Evolutionary conservation across 2,888 invertebrate genomes (phyloP).

Genomic region (Anorthoa munda): DNA sequence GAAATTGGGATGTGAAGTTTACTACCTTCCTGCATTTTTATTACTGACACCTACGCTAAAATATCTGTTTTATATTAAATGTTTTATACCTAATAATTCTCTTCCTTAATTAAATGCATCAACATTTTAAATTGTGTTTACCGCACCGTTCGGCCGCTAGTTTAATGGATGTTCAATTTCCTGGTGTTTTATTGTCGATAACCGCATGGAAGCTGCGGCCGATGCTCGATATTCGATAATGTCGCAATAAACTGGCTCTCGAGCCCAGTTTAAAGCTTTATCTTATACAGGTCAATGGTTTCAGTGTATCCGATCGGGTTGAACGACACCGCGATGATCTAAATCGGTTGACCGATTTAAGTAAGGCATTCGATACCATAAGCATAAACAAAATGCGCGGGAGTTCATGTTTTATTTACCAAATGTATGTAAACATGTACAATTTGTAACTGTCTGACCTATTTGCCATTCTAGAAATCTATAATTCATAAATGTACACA

Average conservation of each 20-base stretch:
- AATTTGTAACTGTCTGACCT: slow-evolving; percentile 47
- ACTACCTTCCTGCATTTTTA: slow-evolving; percentile 32
- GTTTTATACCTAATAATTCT: not conserved
- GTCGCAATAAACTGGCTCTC: slow-evolving; percentile 73
- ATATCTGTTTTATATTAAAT: slow-evolving; percentile 25
- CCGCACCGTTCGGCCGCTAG: slow-evolving; percentile 7
- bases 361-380: slow-evolving; percentile 55
- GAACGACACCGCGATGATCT: slow-evolving; percentile 72
- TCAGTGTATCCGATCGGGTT: slow-evolving; percentile 72
- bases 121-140: slow-evolving; percentile 33
- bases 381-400: slow-evolving; percentile 54
- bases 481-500: slow-evolving; percentile 48
- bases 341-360: slow-evolving; percentile 77
- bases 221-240: slow-evolving; percentile 62
- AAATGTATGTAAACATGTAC: slow-evolving; percentile 39
- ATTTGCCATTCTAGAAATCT: slow-evolving; percentile 53
- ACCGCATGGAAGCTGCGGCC: slow-evolving; percentile 58
- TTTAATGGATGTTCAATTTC: slow-evolving; percentile 46
- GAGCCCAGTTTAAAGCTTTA: slow-evolving; percentile 77
- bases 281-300: slow-evolving; percentile 80
- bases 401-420: slow-evolving; percentile 39
- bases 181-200: slow-evolving; percentile 53
- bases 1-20: slow-evolving; percentile 1
- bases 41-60: slow-evolving; percentile 13
- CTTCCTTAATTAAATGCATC: slow-evolving; percentile 23